Evolutionary conservation across 2,888 invertebrate species (phyloP).

Genomic region (Andricus quercusramuli): DNA sequence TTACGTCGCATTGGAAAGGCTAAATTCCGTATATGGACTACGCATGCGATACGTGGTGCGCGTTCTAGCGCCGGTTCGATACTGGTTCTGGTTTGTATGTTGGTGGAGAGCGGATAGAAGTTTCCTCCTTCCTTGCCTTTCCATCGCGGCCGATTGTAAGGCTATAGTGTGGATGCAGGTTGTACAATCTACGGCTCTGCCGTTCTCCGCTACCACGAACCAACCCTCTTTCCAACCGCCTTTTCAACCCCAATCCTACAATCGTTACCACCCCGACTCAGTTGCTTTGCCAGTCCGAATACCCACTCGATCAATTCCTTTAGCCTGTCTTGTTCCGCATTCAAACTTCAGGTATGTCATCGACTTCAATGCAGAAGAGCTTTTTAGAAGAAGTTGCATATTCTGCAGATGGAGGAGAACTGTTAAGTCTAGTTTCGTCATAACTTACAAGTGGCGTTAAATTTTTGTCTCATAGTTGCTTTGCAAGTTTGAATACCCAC

Average conservation of each 20-base stretch:
- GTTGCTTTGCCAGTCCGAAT: conserved; percentile 48
- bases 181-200: conserved; percentile 2
- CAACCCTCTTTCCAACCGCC: conserved; percentile 49
- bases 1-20: neutral
- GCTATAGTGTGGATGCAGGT: conserved; percentile 37
- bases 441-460: no score
- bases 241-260: conserved; percentile 55
- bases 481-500: no score
- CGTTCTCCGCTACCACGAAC: conserved; percentile 46
- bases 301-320: conserved; percentile 64
- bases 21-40: conserved; percentile 37
- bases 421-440: no score
- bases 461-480: no score
- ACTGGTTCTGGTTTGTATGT: conserved; percentile 66
- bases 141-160: conserved; percentile 45
- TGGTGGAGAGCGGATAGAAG: conserved; percentile 53
- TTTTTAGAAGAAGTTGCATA: neutral
- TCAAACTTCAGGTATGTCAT: neutral
- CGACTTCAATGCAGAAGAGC: neutral
- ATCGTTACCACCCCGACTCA: conserved; percentile 57
- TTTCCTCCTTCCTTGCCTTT: conserved; percentile 58
- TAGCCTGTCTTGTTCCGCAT: conserved; percentile 55
- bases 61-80: conserved; percentile 75
- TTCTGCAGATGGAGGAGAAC: no score
- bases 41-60: conserved; percentile 46